Evolutionary conservation across 2,888 invertebrate species (phyloP).

Genomic region (Archaeoteleia sp.): DNA sequence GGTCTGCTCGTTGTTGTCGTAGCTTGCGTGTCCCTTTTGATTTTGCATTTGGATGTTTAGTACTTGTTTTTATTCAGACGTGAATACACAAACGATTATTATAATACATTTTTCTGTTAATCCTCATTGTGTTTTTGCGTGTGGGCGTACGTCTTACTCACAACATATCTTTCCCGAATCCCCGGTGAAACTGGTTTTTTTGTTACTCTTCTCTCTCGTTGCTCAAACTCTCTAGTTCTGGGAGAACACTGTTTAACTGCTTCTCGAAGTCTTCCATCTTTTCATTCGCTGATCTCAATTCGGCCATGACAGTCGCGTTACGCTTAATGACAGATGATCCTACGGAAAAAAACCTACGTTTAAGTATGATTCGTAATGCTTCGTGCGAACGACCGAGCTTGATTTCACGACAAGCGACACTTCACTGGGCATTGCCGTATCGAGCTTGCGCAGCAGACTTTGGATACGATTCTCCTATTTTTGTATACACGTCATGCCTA

Average conservation of each 20-base stretch:
- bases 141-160: conserved; percentile 56
- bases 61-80: conserved; percentile 63
- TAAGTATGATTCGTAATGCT: conserved; percentile 15
- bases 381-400: conserved; percentile 7
- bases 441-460: conserved; percentile 54
- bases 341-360: conserved; percentile 31
- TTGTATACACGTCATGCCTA: conserved; percentile 56
- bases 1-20: conserved; percentile 62
- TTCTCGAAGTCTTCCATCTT: conserved; percentile 44
- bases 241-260: conserved; percentile 28
- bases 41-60: conserved; percentile 57
- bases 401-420: not conserved
- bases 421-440: conserved; percentile 11
- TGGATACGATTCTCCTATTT: conserved; percentile 57
- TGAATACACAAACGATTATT: conserved; percentile 68
- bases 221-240: conserved; percentile 34
- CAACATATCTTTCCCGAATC: conserved; percentile 28
- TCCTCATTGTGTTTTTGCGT: conserved; percentile 61
- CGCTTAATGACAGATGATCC: too few species aligned
- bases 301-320: conserved; percentile 19
- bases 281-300: conserved; percentile 30
- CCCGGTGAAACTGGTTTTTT: conserved; percentile 25
- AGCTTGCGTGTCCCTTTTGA: conserved; percentile 59
- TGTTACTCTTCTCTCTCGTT: conserved; percentile 33
- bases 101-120: conserved; percentile 75